These are phyloP conservation scores for Echinops telfairi DNA, from an alignment of 2,113 vertebrate genomes.

Conservation along the genomic window DNA sequence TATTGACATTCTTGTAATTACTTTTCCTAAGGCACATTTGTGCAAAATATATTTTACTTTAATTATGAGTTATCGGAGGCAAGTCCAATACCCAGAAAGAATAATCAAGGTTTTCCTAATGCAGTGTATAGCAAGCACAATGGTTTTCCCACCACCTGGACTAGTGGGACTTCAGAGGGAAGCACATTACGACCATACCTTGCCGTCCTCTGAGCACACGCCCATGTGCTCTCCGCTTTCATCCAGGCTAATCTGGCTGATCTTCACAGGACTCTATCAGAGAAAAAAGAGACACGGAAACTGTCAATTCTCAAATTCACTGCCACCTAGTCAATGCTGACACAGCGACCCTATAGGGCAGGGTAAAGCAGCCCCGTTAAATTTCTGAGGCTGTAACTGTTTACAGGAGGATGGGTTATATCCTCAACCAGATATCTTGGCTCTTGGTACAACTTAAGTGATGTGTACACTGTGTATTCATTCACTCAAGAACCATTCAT, in stretches of 20 bases:
- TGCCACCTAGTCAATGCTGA: no score
- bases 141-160: conserved; percentile 1
- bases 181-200: conserved; percentile 87
- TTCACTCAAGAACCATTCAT: not conserved
- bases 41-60: conserved; percentile 87
- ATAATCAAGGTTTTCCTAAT: conserved; percentile 58
- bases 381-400: no score
- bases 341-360: no score
- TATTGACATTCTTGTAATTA: conserved; percentile 91
- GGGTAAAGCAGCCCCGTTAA: no score
- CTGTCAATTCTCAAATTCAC: not conserved
- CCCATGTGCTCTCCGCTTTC: conserved; percentile 98
- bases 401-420: conserved; percentile 43
- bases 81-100: conserved; percentile 74
- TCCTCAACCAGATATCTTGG: not conserved
- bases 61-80: conserved; percentile 85
- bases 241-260: conserved; percentile 99
- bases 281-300: conserved; percentile 35
- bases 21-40: conserved; percentile 87
- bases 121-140: conserved; percentile 40
- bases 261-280: conserved; percentile 96
- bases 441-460: conserved; percentile 1
- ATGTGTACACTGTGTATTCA: not conserved
- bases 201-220: conserved; percentile 98
- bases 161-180: accelerated